phyloP scores from a whole-genome alignment of 2,888 invertebrate species.

The Bugula neritina region DNA sequence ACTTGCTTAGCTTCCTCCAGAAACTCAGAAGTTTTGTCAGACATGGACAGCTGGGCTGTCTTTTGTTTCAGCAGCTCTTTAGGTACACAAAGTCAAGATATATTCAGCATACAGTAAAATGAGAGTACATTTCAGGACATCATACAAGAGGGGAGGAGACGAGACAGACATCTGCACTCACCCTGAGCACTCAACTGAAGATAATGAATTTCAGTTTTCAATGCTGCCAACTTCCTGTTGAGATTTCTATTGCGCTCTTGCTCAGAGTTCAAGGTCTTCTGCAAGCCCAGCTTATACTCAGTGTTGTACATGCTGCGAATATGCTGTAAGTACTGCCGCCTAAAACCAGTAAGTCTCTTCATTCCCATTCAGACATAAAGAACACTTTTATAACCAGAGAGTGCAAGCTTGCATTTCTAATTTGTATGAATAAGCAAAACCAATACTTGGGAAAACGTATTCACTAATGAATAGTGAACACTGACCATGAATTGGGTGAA shows the following conservation, averaged over 20 bases:
- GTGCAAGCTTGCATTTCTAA: too few relatives aligned
- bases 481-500: conserved; percentile 3
- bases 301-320: conserved; percentile 77
- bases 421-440: background rate
- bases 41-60: conserved; percentile 5
- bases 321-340: conserved; percentile 78
- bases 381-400: too few relatives aligned
- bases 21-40: background rate
- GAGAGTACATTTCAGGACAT: too few relatives aligned
- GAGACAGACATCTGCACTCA: too few relatives aligned
- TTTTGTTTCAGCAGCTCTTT: background rate
- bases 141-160: too few relatives aligned
- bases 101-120: too few relatives aligned
- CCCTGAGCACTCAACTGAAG: background rate
- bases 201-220: background rate
- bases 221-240: background rate
- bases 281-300: conserved; percentile 66
- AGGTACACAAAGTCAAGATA: too few relatives aligned
- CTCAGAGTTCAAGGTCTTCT: conserved; percentile 40
- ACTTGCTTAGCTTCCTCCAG: background rate
- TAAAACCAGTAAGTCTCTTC: too few relatives aligned
- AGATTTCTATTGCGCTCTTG: background rate
- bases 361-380: too few relatives aligned
- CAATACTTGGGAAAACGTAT: background rate
- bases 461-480: background rate